Evolutionary conservation across 2,797 vertebrate species (phyloP).

Genomic region (Pangasius krempfi): DNA sequence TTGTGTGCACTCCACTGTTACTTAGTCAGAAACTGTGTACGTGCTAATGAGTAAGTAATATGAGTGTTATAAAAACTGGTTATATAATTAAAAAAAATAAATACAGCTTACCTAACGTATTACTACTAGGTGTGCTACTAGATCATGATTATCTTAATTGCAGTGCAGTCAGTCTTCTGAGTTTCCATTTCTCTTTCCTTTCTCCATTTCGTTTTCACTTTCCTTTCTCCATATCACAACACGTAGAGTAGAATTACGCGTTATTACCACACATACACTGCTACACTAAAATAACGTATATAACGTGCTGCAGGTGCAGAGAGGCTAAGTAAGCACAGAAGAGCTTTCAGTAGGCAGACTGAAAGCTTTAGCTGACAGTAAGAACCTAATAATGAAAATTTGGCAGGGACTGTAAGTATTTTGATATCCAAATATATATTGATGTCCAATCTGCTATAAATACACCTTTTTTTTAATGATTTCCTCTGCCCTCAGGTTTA

Average conservation of each 20-base stretch:
- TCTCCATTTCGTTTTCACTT: no score
- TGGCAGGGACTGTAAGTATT: background rate
- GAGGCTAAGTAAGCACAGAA: no score
- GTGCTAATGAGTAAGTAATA: background rate
- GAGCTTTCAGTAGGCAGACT: background rate
- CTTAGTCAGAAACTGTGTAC: background rate
- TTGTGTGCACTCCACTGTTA: background rate
- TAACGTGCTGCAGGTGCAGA: background rate
- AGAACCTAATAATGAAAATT: background rate
- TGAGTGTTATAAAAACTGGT: background rate
- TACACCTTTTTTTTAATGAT: background rate
- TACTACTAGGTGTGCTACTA: background rate
- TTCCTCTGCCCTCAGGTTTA: conserved; percentile 75
- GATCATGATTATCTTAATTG: background rate
- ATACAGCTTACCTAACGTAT: background rate
- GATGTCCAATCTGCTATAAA: background rate
- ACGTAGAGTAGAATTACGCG: background rate
- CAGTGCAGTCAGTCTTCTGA: background rate
- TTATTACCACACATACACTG: background rate
- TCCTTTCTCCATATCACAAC: background rate
- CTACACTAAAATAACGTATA: background rate
- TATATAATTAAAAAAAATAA: background rate
- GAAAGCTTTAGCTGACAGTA: background rate
- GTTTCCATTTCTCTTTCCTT: background rate
- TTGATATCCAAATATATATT: no score